These are phyloP conservation scores for Maconellicoccus hirsutus DNA, from an alignment of 1,140 invertebrate species.

Conservation along the genomic window DNA sequence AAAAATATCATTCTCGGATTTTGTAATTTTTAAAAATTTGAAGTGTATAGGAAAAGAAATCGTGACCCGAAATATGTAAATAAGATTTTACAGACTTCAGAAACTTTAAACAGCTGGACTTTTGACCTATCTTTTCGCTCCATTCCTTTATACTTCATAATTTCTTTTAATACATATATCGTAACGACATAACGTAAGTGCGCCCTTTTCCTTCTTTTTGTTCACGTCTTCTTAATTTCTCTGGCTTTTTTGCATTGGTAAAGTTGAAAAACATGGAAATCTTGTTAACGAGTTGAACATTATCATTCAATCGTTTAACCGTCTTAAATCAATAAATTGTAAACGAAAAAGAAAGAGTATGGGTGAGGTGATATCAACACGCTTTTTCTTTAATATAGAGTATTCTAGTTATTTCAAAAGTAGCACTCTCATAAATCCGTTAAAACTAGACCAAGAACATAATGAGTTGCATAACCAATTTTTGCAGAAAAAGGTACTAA, in stretches of 20 bases:
- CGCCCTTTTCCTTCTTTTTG: neutral
- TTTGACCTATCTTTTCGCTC: neutral
- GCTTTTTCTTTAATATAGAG: too few relatives aligned
- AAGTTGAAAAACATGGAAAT: too few relatives aligned
- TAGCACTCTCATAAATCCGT: too few relatives aligned
- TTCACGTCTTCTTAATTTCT: neutral
- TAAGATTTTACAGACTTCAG: neutral
- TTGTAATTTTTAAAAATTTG: neutral
- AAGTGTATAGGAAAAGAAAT: neutral
- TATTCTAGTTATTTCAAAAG: too few relatives aligned
- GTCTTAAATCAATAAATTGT: too few relatives aligned
- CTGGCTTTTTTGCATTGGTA: neutral
- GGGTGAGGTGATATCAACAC: too few relatives aligned
- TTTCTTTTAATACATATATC: neutral
- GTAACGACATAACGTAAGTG: neutral
- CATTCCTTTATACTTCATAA: neutral
- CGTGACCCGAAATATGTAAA: slow-evolving; percentile 7
- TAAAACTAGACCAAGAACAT: too few relatives aligned
- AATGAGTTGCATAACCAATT: too few relatives aligned
- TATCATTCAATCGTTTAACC: too few relatives aligned
- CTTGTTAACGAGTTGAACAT: too few relatives aligned
- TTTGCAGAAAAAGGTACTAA: too few relatives aligned
- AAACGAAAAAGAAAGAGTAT: too few relatives aligned
- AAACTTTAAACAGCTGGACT: neutral
- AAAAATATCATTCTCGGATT: neutral